Evolutionary conservation across 2,888 invertebrate genomes (phyloP).

Genomic region (Gastrophysa polygoni): DNA sequence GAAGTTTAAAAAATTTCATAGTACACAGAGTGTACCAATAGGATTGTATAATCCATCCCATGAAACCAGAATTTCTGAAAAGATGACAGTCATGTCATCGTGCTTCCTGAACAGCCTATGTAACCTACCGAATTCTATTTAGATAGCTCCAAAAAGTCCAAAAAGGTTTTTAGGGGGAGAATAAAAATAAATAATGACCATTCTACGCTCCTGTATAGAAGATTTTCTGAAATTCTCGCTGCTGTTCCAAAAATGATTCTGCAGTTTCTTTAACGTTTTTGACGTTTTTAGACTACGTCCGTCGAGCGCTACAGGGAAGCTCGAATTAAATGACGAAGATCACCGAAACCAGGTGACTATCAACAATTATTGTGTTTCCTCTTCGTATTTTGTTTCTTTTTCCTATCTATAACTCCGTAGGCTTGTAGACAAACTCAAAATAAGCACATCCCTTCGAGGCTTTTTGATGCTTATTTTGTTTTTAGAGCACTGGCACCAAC

Average conservation of each 20-base stretch:
- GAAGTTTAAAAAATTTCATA: too few species aligned
- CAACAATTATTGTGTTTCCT: conserved; percentile 33
- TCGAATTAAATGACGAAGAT: conserved; percentile 51
- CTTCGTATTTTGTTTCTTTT: conserved; percentile 40
- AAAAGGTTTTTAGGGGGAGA: too few species aligned
- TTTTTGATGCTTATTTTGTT: conserved; percentile 40
- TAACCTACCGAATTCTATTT: too few species aligned
- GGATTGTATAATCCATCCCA: too few species aligned
- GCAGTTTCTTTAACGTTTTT: conserved; percentile 18
- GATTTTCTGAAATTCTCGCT: neutral
- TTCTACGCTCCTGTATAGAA: too few species aligned
- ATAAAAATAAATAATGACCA: too few species aligned
- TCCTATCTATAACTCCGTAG: conserved; percentile 45
- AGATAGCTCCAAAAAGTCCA: too few species aligned
- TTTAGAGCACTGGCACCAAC: conserved; percentile 58
- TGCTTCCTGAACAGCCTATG: too few species aligned
- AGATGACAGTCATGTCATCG: too few species aligned
- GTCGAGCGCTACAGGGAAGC: conserved; percentile 53
- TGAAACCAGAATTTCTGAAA: too few species aligned
- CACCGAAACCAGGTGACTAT: conserved; percentile 55
- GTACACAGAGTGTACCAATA: too few species aligned
- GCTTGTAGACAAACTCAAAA: conserved; percentile 48
- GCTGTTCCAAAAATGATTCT: neutral
- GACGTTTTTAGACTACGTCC: conserved; percentile 51
- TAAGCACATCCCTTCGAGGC: conserved; percentile 27